Evolutionary conservation across 2,888 invertebrate species (phyloP).

Genomic region (Coecobrya sp.): DNA sequence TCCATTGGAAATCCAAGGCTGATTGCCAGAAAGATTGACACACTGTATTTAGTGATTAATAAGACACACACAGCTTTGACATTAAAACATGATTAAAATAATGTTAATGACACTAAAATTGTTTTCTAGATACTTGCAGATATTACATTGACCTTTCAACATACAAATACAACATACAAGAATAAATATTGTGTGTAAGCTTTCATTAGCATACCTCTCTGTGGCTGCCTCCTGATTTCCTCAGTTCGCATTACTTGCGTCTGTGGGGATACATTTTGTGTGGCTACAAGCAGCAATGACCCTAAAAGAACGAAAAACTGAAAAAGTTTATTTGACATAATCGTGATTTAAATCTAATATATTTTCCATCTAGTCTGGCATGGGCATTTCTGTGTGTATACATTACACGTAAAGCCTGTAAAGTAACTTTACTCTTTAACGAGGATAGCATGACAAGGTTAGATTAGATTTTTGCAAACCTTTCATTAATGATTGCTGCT

Average conservation of each 20-base stretch:
- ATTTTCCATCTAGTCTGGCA: neutral
- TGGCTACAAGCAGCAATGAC: slow-evolving; percentile 65
- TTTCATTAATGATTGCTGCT: neutral
- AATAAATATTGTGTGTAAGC: neutral
- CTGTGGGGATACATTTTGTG: slow-evolving; percentile 65
- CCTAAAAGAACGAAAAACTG: slow-evolving; percentile 50
- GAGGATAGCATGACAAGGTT: neutral
- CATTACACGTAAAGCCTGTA: neutral
- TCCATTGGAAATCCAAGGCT: no score
- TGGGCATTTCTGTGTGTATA: neutral
- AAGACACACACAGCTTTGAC: neutral
- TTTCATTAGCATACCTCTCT: slow-evolving; percentile 67
- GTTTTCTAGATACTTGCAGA: neutral
- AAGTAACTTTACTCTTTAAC: neutral
- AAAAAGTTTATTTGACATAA: slow-evolving; percentile 24
- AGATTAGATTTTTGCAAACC: slow-evolving; percentile 5
- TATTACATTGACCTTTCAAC: slow-evolving; percentile 37
- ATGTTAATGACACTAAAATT: neutral
- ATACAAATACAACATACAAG: neutral
- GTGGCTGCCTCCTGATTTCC: slow-evolving; percentile 59
- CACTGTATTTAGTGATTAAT: no score
- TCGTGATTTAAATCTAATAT: neutral
- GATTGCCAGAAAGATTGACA: no score
- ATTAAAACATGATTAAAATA: neutral
- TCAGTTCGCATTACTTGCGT: slow-evolving; percentile 53